A percentile compares a stretch with the other conserved stretches of the same genome.
phyloP scores from a whole-genome alignment of 2,797 vertebrate species.

The Ara ararauna region DNA sequence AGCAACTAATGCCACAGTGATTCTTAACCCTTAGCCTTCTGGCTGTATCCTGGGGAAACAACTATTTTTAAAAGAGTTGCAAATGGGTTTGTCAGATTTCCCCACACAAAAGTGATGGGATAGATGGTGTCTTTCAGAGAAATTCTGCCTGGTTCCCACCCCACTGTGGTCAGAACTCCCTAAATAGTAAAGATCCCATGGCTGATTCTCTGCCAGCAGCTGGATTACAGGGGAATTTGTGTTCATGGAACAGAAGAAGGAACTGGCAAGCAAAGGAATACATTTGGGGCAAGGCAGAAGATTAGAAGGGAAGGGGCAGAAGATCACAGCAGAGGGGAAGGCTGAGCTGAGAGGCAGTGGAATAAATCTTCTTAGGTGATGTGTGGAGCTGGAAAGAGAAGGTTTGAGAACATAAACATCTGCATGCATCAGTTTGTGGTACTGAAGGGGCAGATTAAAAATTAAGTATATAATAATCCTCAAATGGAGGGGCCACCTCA shows the following conservation, averaged over 20 bases:
- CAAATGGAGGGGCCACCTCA: background rate
- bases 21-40: slow-evolving; percentile 8
- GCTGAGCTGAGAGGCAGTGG: background rate
- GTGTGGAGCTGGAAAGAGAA: background rate
- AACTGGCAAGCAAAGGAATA: background rate
- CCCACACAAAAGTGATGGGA: background rate
- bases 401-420: background rate
- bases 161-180: background rate
- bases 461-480: background rate
- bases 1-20: background rate
- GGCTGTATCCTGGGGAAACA: background rate
- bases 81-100: background rate
- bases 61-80: background rate
- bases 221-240: background rate
- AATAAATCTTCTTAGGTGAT: background rate
- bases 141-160: background rate
- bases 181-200: background rate
- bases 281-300: background rate
- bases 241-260: background rate
- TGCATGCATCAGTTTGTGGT: background rate
- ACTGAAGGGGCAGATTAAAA: background rate
- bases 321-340: background rate
- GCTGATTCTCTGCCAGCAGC: background rate
- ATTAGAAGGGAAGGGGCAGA: background rate
- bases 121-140: background rate